phyloP scores from a whole-genome alignment of 2,888 invertebrate genomes.

The Gryllus longicercus region DNA sequence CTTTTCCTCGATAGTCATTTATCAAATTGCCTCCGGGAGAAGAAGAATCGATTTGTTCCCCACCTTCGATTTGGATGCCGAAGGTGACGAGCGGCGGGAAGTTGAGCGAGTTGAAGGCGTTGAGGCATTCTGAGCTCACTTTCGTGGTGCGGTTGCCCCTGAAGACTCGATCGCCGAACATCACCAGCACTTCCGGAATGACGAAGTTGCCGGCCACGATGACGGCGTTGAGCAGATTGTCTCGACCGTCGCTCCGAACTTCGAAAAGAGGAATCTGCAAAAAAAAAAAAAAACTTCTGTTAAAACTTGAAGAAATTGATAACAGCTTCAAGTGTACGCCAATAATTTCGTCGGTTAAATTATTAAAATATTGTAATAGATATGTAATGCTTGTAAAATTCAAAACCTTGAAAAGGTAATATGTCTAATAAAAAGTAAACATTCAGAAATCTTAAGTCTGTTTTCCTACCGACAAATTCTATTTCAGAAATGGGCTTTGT shows the following conservation, averaged over 20 bases:
- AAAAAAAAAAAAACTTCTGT: too few species aligned
- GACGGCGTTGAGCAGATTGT: constrained; percentile 86
- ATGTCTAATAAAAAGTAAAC: too few species aligned
- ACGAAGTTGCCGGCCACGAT: constrained; percentile 83
- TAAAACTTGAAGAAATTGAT: background rate
- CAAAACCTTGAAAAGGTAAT: too few species aligned
- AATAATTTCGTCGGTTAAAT: too few species aligned
- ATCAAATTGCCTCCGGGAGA: too few species aligned
- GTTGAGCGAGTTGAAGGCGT: constrained; percentile 87
- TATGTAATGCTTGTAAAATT: too few species aligned
- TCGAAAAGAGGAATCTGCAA: constrained; percentile 87
- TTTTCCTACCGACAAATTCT: too few species aligned
- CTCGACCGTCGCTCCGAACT: constrained; percentile 86
- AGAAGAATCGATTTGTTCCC: background rate
- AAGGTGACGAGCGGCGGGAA: constrained; percentile 75
- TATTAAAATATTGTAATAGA: too few species aligned
- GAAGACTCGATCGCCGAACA: constrained; percentile 82
- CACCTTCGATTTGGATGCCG: constrained; percentile 73
- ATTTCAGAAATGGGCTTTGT: too few species aligned
- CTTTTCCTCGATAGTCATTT: too few species aligned
- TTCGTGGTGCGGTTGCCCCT: constrained; percentile 87
- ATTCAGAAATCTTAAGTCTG: too few species aligned
- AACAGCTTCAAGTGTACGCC: too few species aligned
- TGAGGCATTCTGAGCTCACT: constrained; percentile 64
- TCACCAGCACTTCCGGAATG: constrained; percentile 91